These are phyloP conservation scores for Nephrotoma guestfalica DNA, from an alignment of 2,888 invertebrate species.

Conservation along the genomic window DNA sequence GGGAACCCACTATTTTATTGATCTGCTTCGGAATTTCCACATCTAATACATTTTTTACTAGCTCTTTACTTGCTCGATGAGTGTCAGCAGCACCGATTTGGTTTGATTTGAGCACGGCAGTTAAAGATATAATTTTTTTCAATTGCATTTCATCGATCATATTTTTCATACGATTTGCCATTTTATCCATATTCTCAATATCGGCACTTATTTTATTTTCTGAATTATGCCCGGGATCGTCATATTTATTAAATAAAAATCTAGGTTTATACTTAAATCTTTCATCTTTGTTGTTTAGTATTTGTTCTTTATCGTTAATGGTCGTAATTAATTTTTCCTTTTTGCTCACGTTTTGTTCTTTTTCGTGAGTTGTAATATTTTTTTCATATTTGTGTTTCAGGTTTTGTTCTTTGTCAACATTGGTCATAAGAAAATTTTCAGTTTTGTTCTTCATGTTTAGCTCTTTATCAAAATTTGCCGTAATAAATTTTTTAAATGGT, in stretches of 20 bases:
- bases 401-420: neutral
- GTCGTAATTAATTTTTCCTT: neutral
- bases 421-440: neutral
- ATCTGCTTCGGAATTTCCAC: neutral
- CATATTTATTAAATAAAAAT: neutral
- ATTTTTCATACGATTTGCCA: neutral
- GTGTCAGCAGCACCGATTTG: neutral
- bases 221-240: neutral
- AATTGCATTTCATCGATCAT: neutral
- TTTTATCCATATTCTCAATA: neutral
- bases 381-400: neutral
- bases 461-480: neutral
- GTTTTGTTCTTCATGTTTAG: neutral
- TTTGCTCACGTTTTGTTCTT: neutral
- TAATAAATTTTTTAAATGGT: neutral
- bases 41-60: neutral
- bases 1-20: neutral
- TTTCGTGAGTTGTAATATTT: neutral
- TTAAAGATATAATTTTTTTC: neutral
- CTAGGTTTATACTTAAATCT: neutral
- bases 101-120: neutral
- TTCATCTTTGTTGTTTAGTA: neutral
- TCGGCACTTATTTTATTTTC: neutral
- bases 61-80: neutral
- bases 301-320: neutral